A percentile compares a stretch with the other conserved stretches of the same genome.
These are phyloP conservation scores for Drosophila tristis DNA, from an alignment of 1,140 invertebrate species.

Conservation along the genomic window DNA sequence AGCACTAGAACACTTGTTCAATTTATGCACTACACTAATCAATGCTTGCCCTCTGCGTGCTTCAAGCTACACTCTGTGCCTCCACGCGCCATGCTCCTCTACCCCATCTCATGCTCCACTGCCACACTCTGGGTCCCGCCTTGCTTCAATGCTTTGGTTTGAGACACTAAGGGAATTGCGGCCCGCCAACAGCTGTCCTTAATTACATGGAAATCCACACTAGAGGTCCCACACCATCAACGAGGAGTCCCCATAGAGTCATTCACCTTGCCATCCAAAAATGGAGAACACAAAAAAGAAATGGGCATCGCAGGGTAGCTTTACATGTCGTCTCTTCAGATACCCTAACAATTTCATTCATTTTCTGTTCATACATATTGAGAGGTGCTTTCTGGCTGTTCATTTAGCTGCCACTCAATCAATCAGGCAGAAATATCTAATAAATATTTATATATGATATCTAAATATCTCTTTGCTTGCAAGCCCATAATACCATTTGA, in stretches of 20 bases:
- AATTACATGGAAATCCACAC: slow-evolving; percentile 72
- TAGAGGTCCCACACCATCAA: slow-evolving; percentile 23
- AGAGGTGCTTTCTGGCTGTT: too few relatives aligned
- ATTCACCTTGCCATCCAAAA: slow-evolving; percentile 64
- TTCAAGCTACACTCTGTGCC: not conserved
- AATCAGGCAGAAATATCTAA: too few relatives aligned
- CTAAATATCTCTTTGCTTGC: not conserved
- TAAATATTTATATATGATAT: too few relatives aligned
- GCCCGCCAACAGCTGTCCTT: slow-evolving; percentile 67
- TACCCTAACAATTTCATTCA: slow-evolving; percentile 4
- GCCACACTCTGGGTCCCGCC: too few relatives aligned
- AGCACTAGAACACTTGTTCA: slow-evolving; percentile 53
- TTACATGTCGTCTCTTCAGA: not conserved
- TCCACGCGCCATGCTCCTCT: not conserved
- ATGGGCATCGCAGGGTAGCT: not conserved
- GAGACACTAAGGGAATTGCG: slow-evolving; percentile 52
- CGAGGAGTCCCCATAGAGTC: slow-evolving; percentile 50
- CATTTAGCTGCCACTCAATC: too few relatives aligned
- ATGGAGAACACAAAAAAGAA: slow-evolving; percentile 18
- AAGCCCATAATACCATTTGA: not conserved
- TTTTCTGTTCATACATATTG: not conserved
- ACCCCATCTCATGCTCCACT: too few relatives aligned
- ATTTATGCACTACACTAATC: slow-evolving; percentile 66
- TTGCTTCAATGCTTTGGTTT: too few relatives aligned
- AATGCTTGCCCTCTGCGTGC: slow-evolving; percentile 40